A percentile compares a stretch with the other conserved stretches of the same genome.
Evolutionary conservation across 1,140 invertebrate genomes (phyloP).

Genomic region (Brachionus angularis): DNA sequence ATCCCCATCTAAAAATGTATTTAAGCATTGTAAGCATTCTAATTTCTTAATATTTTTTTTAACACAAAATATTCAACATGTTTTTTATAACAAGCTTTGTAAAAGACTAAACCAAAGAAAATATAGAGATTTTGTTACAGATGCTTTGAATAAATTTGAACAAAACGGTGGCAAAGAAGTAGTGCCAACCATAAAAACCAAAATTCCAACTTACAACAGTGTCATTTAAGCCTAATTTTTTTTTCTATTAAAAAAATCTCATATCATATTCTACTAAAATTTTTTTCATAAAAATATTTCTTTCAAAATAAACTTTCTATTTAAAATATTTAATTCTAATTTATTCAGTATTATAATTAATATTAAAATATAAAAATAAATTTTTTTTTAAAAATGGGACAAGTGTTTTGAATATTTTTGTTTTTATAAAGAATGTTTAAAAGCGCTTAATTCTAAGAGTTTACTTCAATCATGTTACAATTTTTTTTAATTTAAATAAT

Average conservation of each 20-base stretch:
- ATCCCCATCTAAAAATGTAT: constrained; percentile 53
- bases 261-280: neutral
- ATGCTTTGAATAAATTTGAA: constrained; percentile 52
- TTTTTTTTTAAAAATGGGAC: too few relatives aligned
- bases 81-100: constrained; percentile 48
- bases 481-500: too few relatives aligned
- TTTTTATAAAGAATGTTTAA: too few relatives aligned
- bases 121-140: constrained; percentile 52
- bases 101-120: constrained; percentile 55
- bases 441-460: too few relatives aligned
- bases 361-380: too few relatives aligned
- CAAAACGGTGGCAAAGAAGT: constrained; percentile 54
- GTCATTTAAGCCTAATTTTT: neutral
- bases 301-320: too few relatives aligned
- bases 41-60: constrained; percentile 17
- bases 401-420: too few relatives aligned
- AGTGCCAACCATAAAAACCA: constrained; percentile 45
- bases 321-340: too few relatives aligned
- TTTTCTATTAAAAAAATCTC: neutral
- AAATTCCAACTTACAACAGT: neutral
- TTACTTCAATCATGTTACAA: too few relatives aligned
- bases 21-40: constrained; percentile 51
- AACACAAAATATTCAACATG: neutral
- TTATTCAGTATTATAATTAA: too few relatives aligned
- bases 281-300: too few relatives aligned